Base-by-base conservation (phyloP, 2,888 invertebrate species). In the Abscondita cerata region DNA sequence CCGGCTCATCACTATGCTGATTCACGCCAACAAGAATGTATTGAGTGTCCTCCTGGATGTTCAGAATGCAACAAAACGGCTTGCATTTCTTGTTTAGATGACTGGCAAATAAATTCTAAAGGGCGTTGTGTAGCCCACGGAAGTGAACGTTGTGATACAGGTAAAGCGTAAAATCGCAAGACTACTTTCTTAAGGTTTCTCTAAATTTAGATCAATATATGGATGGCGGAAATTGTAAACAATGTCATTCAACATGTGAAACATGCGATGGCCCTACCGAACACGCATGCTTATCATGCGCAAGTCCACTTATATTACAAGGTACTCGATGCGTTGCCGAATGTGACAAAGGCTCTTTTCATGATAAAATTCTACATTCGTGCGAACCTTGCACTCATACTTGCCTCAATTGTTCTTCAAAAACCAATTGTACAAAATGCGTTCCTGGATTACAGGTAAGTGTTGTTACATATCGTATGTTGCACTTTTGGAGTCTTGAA, bases 311-410 rank as follows among this genome's bases (percentile, higher is more conserved):
- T 52, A 83, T 92, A 47, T 83, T 92, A 16, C 89, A 93, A 76
- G 87, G 88, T 60, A 84, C 84, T 62, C 86, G 87, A 68, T 95
- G 95, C 76, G 89, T 93, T 13, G 84, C 87, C 16, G 87, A 87
- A 68, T 95, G 95, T 78, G 88, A 89, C 58, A 85, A 84, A 56
- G 92, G 92, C 0, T 75, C 75, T 56, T 92, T 85, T 79, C 92
- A 87, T 75, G 85, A 89, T 64, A 89, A 89, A 68, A 90, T 88
- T 0, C 84, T 86, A 0, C 76, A 75, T 54, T 65, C 78, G 5
- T 95, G 95, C 75, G 86, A 89, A 34, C 89, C 89, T 1, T 95
- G 95, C 75, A 81, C 92, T 68, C 90, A 92, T 77, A 90, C 92
- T 1, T 94, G 93, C 78, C 83, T 87, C 0, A 86, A 87, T 50